These are phyloP conservation scores for Aphis gossypii DNA, from an alignment of 1,140 invertebrate genomes.

Conservation along the genomic window DNA sequence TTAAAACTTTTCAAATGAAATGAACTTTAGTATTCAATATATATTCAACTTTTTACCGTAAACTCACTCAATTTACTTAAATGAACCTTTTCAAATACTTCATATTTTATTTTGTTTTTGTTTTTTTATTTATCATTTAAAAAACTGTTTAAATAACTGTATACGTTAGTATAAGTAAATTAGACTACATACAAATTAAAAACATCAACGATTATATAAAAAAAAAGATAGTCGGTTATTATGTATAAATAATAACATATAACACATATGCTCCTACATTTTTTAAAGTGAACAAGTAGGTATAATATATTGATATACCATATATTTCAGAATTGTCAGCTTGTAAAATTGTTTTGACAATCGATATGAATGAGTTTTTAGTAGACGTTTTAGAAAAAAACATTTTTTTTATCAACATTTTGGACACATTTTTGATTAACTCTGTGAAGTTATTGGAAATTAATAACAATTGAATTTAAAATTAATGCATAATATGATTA, in stretches of 20 bases:
- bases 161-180: background rate
- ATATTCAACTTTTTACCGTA: slow-evolving; percentile 4
- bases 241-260: background rate
- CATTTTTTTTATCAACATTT: background rate
- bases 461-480: too few species aligned
- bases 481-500: background rate
- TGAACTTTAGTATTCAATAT: background rate
- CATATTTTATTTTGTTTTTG: background rate
- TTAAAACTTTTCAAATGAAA: slow-evolving; percentile 19
- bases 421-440: background rate
- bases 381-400: background rate
- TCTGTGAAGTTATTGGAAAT: background rate
- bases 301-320: too few species aligned
- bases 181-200: background rate
- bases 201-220: background rate
- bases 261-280: background rate
- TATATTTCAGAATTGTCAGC: background rate
- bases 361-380: background rate
- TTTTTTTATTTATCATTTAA: background rate
- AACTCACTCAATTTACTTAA: background rate
- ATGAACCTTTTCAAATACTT: background rate
- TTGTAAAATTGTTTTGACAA: background rate
- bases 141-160: too few species aligned
- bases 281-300: background rate
- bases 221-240: background rate